These are phyloP conservation scores for Chrysopilus asiliformis DNA, from an alignment of 2,888 invertebrate genomes.

Conservation along the genomic window DNA sequence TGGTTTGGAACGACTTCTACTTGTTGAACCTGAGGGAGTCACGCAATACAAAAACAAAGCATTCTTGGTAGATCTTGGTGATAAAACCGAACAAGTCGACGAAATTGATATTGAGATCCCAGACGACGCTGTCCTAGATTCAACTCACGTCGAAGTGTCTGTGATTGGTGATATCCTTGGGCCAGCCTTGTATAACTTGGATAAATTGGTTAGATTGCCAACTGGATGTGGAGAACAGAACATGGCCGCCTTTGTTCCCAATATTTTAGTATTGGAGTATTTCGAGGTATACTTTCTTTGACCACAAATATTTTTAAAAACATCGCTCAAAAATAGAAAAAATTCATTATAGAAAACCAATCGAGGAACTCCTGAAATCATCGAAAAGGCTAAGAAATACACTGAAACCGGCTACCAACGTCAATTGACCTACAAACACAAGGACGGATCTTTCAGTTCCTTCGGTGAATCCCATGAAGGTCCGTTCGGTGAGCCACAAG, in stretches of 20 bases:
- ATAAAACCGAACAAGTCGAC: slow-evolving; percentile 38
- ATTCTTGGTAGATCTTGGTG: slow-evolving; percentile 53
- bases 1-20: slow-evolving; percentile 55
- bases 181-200: slow-evolving; percentile 61
- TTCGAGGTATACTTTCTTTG: slow-evolving; percentile 37
- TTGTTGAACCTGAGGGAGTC: slow-evolving; percentile 71
- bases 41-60: slow-evolving; percentile 60
- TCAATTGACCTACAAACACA: no score
- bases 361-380: slow-evolving; percentile 50
- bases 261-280: slow-evolving; percentile 53
- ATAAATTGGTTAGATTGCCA: slow-evolving; percentile 61
- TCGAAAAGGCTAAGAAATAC: slow-evolving; percentile 40
- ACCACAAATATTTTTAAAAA: not conserved
- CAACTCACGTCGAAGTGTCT: slow-evolving; percentile 57
- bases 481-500: slow-evolving; percentile 24
- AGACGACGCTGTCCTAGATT: slow-evolving; percentile 54
- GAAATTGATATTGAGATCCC: slow-evolving; percentile 63
- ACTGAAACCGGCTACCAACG: slow-evolving; percentile 56
- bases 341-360: slow-evolving; percentile 39
- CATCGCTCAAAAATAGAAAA: not conserved
- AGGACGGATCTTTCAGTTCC: no score
- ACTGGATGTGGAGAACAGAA: slow-evolving; percentile 64
- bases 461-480: slow-evolving; percentile 63
- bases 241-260: slow-evolving; percentile 50
- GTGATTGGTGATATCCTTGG: slow-evolving; percentile 63